These are phyloP conservation scores for Galbula dea DNA, from an alignment of 2,113 vertebrate genomes.

Conservation along the genomic window DNA sequence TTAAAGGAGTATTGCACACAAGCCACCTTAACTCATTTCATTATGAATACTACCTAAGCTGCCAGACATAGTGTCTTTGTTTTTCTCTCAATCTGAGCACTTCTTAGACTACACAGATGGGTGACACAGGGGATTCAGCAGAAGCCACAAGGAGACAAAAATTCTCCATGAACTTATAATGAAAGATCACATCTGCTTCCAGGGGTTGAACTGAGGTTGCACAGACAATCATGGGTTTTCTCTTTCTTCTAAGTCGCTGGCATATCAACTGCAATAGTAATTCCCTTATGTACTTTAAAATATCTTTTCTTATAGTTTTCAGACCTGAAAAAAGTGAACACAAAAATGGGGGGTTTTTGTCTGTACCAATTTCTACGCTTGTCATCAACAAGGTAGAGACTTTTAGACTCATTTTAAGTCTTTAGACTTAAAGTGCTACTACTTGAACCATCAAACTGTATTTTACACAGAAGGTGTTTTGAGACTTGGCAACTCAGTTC, in stretches of 20 bases:
- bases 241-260: background rate
- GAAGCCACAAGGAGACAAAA: background rate
- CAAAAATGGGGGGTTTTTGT: background rate
- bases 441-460: background rate
- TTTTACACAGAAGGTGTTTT: background rate
- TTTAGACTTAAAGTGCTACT: background rate
- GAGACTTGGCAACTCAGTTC: background rate
- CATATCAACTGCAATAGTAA: background rate
- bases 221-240: background rate
- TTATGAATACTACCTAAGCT: background rate
- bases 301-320: background rate
- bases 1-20: background rate
- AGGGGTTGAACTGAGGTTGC: background rate
- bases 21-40: background rate
- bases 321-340: background rate
- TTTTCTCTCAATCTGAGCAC: background rate
- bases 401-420: background rate
- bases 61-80: background rate
- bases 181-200: background rate
- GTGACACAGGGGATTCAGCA: background rate
- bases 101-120: background rate
- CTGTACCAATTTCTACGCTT: background rate
- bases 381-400: background rate
- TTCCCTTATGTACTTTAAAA: background rate
- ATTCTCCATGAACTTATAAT: background rate